Evolutionary conservation across 2,888 invertebrate genomes (phyloP).

Genomic region (Drosophila ezoana): DNA sequence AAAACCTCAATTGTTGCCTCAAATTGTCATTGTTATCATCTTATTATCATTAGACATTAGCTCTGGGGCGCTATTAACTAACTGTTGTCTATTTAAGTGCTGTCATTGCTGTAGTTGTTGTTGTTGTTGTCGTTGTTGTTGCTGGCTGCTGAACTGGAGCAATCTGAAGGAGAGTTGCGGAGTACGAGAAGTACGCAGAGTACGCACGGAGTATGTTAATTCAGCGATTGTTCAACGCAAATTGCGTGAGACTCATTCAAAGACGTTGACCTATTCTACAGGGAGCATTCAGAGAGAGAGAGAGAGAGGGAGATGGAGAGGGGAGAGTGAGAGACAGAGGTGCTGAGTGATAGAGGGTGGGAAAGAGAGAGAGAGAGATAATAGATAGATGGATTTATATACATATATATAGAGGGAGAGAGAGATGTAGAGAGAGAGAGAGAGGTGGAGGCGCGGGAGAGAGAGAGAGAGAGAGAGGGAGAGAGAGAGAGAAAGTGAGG

Average conservation of each 20-base stretch:
- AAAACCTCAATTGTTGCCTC: constrained; percentile 7
- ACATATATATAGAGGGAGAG: too few species aligned
- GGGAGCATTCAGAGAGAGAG: too few species aligned
- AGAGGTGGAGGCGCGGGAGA: too few species aligned
- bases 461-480: too few species aligned
- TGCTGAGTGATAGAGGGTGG: too few species aligned
- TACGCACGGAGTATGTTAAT: constrained; percentile 48
- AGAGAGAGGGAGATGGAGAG: too few species aligned
- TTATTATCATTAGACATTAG: constrained; percentile 5
- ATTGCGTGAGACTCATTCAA: constrained; percentile 65
- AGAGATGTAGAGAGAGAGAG: too few species aligned
- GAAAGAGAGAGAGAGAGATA: too few species aligned
- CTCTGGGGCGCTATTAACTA: constrained; percentile 33
- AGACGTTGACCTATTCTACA: constrained; percentile 47
- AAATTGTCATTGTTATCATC: constrained; percentile 11
- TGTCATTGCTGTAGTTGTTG: neutral
- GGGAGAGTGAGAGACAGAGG: too few species aligned
- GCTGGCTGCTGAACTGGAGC: constrained; percentile 30
- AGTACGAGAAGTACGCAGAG: neutral
- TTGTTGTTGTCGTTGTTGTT: constrained; percentile 11
- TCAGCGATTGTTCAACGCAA: constrained; percentile 62
- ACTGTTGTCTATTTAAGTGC: constrained; percentile 36
- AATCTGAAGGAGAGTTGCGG: constrained; percentile 19
- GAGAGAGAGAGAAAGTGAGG: too few species aligned
- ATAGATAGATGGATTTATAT: too few species aligned